Evolutionary conservation across 1,140 invertebrate genomes (phyloP).

Genomic region (Danaus melanippus): DNA sequence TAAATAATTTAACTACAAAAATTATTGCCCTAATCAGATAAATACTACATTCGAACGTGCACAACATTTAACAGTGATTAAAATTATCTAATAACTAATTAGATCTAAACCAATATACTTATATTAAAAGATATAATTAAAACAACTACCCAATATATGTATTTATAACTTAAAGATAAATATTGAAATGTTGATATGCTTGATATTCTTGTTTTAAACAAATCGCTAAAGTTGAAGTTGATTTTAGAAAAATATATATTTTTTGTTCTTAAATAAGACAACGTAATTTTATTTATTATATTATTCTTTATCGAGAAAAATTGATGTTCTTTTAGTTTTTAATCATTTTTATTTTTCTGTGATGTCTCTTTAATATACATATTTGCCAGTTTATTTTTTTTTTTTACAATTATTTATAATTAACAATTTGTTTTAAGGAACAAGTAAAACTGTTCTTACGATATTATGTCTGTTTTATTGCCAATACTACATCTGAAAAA

Average conservation of each 20-base stretch:
- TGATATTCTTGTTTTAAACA: conserved; percentile 60
- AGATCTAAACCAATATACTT: conserved; percentile 50
- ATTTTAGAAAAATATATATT: not conserved
- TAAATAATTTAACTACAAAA: conserved; percentile 53
- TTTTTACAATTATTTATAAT: no score
- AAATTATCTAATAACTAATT: conserved; percentile 63
- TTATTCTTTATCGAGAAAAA: no score
- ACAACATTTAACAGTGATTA: conserved; percentile 72
- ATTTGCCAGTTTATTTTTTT: no score
- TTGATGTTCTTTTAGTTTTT: no score
- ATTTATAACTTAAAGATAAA: conserved; percentile 43
- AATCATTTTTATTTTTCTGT: no score
- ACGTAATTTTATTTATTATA: no score
- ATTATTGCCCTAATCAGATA: conserved; percentile 60
- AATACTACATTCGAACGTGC: conserved; percentile 60
- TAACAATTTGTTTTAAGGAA: no score
- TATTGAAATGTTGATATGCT: conserved; percentile 58
- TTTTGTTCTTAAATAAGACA: no score
- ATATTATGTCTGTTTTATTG: no score
- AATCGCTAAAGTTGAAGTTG: conserved; percentile 33
- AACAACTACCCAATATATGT: conserved; percentile 34
- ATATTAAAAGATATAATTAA: conserved; percentile 46
- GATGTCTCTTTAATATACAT: no score
- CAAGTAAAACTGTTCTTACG: no score
- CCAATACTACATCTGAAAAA: no score